Conservation (phyloP, 1,140 invertebrate genomes). For the Dendrolimus punctatus region DNA sequence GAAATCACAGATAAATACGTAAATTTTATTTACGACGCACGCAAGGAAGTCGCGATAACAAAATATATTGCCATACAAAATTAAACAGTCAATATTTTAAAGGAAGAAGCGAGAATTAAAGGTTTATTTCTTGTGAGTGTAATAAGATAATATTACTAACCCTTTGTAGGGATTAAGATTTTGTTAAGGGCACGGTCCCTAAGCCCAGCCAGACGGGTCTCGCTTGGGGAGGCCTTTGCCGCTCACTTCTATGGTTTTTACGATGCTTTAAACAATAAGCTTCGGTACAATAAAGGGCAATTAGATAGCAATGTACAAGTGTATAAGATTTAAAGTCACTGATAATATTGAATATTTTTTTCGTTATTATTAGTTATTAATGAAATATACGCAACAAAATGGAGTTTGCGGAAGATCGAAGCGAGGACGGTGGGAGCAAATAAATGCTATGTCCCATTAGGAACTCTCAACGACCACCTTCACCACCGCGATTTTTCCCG, state of each 20-base stretch:
- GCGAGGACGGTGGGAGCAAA: too few relatives aligned
- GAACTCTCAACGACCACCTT: too few relatives aligned
- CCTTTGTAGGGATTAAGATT: conserved; percentile 70
- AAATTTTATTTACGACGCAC: too few relatives aligned
- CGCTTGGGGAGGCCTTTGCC: conserved; percentile 28
- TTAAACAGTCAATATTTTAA: conserved; percentile 34
- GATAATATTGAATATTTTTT: too few relatives aligned
- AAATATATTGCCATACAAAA: conserved; percentile 2
- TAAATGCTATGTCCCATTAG: too few relatives aligned
- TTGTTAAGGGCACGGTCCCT: conserved; percentile 59
- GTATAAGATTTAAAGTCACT: too few relatives aligned
- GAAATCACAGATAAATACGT: too few relatives aligned
- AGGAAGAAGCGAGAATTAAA: conserved; percentile 49
- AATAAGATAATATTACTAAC: conserved; percentile 70
- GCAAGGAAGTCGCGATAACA: background rate
- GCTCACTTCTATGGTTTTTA: conserved; percentile 61
- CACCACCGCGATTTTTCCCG: too few relatives aligned
- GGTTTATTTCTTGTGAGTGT: conserved; percentile 62
- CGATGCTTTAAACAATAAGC: conserved; percentile 24
- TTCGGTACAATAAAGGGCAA: background rate
- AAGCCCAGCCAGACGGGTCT: conserved; percentile 44
- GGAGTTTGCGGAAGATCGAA: too few relatives aligned
- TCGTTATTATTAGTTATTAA: too few relatives aligned
- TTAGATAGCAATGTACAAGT: background rate
- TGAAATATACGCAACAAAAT: too few relatives aligned